These are phyloP conservation scores for Pyrocoelia pectoralis DNA, from an alignment of 2,888 invertebrate genomes.

Conservation along the genomic window DNA sequence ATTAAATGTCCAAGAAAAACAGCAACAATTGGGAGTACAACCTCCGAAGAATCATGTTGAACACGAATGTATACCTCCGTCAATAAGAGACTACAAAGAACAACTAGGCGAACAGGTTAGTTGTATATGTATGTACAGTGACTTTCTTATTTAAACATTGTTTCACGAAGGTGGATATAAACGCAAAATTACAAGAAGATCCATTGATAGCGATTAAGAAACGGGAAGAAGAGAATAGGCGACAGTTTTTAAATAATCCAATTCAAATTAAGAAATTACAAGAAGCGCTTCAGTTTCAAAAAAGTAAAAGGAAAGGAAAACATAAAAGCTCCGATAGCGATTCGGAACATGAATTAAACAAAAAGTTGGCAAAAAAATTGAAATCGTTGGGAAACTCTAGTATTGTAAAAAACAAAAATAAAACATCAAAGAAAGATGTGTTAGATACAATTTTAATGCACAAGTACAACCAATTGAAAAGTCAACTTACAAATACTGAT, in stretches of 20 bases:
- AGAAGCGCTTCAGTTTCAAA: conserved; percentile 73
- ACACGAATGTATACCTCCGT: conserved; percentile 81
- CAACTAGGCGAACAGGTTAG: conserved; percentile 50
- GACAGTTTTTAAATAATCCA: conserved; percentile 89
- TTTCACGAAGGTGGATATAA: conserved; percentile 90
- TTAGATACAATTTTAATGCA: conserved; percentile 75
- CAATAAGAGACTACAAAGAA: conserved; percentile 64
- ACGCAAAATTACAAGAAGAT: conserved; percentile 91
- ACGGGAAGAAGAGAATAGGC: conserved; percentile 86
- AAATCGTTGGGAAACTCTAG: conserved; percentile 43
- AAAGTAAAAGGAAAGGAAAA: conserved; percentile 62
- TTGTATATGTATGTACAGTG: no score
- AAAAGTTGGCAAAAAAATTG: conserved; percentile 51
- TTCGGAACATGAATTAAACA: conserved; percentile 50
- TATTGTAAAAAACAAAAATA: conserved; percentile 44
- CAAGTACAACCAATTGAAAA: conserved; percentile 73
- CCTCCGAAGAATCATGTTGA: conserved; percentile 72
- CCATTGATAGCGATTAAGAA: conserved; percentile 90
- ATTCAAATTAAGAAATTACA: conserved; percentile 87
- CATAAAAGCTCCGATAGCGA: conserved; percentile 48
- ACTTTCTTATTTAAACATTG: no score
- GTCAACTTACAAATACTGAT: conserved; percentile 60
- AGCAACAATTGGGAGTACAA: conserved; percentile 51
- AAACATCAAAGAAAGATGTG: conserved; percentile 60
- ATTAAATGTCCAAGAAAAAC: conserved; percentile 66